Base-by-base conservation (phyloP, 2,797 vertebrate genomes). In the Danio tinwini region DNA sequence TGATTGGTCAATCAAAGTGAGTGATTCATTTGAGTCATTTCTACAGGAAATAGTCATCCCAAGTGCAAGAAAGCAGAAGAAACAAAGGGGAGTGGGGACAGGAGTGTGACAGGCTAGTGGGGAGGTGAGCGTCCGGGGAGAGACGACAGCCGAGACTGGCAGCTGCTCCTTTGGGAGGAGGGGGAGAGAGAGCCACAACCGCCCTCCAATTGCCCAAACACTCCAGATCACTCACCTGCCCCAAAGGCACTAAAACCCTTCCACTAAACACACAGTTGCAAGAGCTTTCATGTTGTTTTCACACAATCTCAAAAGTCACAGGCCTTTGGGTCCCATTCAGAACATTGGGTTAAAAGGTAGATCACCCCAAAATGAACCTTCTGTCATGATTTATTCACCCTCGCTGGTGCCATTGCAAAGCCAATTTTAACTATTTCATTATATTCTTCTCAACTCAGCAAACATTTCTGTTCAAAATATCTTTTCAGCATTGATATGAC, bases 141-240 rank as follows among this genome's bases (percentile, higher is more conserved):
- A 49, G 64, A 42, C 82, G 63, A 72, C 64, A 67, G 67, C 59
- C 39, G 79, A 74, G 81, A 84, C 68, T 45, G 80, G 82, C 90
- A 91, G 89, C 89, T 93, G 89, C 86, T 88, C 85, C 83, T 85
- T 81, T 86, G 86, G 88, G 62, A 79, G 12, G 63, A 56, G 40
- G 68, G 52, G 72, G 56, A 55, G 62, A 81, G 68, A 81, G n/a
- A 37, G 29, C 29, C 14, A 71, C 62, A 70, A 84, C 71, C 37
- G 83, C 81, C 83, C 65, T 65, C 82, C 53, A 55, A 80, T 72
- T 65, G 53, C 64, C 76, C 74, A 83, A 63, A 77, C 72, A 81
- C 76, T 42, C 72, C 11, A 74, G 39, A 67, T 81, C 64, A 76
- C 72, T 73, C 73, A 78, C 74, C 78, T 85, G 81, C 58, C 84